phyloP scores from a whole-genome alignment of 2,797 vertebrate species.

The Siniperca undulata region DNA sequence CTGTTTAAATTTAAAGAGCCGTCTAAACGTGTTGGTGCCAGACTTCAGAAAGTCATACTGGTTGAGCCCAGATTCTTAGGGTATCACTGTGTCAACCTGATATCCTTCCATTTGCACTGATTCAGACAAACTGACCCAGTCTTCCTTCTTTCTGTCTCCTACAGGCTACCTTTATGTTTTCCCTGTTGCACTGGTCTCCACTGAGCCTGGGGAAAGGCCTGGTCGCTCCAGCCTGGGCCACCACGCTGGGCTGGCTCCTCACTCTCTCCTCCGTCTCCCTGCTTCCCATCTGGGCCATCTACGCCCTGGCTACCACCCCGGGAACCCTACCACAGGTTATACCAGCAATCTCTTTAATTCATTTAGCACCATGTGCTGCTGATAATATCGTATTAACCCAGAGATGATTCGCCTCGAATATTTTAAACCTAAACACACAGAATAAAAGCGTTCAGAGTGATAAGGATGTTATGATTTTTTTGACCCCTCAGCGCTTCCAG shows the following conservation, averaged over 20 bases:
- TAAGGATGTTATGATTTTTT: not conserved
- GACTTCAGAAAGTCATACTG: no score
- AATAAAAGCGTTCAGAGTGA: not conserved
- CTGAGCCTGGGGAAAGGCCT: conserved; percentile 77
- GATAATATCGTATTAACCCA: not conserved
- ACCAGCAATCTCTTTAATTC: not conserved
- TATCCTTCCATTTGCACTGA: not conserved
- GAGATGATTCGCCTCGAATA: not conserved
- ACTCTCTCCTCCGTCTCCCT: conserved; percentile 82
- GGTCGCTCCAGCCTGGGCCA: conserved; percentile 77
- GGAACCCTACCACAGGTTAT: conserved; percentile 77
- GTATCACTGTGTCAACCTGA: not conserved
- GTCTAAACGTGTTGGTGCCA: no score
- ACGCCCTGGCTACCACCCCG: conserved; percentile 71
- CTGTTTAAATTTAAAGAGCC: no score
- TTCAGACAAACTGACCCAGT: not conserved
- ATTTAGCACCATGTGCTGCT: not conserved
- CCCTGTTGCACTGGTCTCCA: conserved; percentile 81
- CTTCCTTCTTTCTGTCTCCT: conserved; percentile 3
- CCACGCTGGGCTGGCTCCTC: conserved; percentile 78
- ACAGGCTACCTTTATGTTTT: conserved; percentile 82
- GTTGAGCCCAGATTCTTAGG: not conserved
- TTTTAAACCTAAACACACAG: no score
- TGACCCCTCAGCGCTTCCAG: conserved; percentile 70
- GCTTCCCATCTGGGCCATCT: conserved; percentile 83